Evolutionary conservation across 2,113 vertebrate genomes (phyloP), one percentile per base, ranked within the genome.

Genomic region (Cairina moschata): DNA sequence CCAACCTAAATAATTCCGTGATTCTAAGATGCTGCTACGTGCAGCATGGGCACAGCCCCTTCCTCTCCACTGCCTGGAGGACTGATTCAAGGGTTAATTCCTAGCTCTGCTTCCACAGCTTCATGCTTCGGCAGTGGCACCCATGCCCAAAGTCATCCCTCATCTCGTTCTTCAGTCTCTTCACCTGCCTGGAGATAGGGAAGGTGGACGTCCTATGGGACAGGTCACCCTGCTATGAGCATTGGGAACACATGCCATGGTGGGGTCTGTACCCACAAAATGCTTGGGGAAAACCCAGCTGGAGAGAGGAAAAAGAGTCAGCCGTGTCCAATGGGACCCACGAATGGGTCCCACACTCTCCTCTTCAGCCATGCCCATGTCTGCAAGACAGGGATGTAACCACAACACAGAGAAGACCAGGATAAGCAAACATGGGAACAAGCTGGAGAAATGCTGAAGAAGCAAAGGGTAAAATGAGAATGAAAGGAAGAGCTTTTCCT

Each of bases 201-300:
- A 71, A 20, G 4, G 5, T 34, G 32, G 67, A 71, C 78, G 56
- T 3, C 1, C 0, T 67, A 22, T 0, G 0, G 44, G 10, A 13
- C 34, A 66, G 8, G 55, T 56, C 25, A 22, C 14, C 20, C 46
- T 32, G n/a, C 11, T 11, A 60, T 54, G n/a, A 40, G 29, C 62
- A 12, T 2, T 12, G 38, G 71, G 60, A 62, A 55, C 48, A 28
- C 60, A 17, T 36, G 34, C 36, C 60, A 25, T 38, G 60, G 26
- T 38, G 60, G 36, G 25, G 60, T 17, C 60, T 63, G 16, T 10
- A 38, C 25, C 34, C 60, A 38, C 36, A 63, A 28, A 26, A 28
- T 36, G 34, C 26, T 16, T 63, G 36, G 60, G 36, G 36, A 28
- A 38, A 38, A 14, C 21, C 16, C 8, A 14, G 60, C 23, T 28